These are phyloP conservation scores for Dynastes hyllus DNA, from an alignment of 2,888 invertebrate genomes.

Conservation along the genomic window DNA sequence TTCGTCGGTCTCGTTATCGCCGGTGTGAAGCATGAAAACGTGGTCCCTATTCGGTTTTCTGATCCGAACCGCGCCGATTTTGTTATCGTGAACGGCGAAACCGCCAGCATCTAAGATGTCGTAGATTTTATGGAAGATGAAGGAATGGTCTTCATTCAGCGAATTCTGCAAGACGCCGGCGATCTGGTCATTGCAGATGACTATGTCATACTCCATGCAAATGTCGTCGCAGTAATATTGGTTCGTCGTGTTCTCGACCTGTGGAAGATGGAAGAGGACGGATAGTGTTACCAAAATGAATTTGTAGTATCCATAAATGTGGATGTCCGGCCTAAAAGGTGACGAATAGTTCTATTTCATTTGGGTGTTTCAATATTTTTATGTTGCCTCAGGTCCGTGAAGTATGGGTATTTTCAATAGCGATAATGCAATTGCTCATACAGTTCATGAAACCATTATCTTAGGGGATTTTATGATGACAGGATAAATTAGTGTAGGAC, in stretches of 20 bases:
- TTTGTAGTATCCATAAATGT: too few relatives aligned
- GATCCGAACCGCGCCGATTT: neutral
- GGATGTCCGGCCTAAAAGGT: too few relatives aligned
- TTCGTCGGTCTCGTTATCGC: neutral
- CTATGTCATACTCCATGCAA: neutral
- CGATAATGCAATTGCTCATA: too few relatives aligned
- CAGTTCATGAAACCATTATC: too few relatives aligned
- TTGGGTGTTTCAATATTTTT: too few relatives aligned
- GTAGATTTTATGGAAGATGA: constrained; percentile 3
- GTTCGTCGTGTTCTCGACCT: neutral
- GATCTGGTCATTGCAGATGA: neutral
- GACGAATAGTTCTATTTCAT: too few relatives aligned
- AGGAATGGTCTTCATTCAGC: neutral
- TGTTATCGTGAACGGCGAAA: neutral
- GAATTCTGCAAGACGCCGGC: neutral
- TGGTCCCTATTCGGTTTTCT: neutral
- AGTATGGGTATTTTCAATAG: too few relatives aligned
- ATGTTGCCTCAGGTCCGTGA: too few relatives aligned
- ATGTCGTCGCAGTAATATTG: neutral
- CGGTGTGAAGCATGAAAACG: neutral
- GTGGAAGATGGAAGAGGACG: too few relatives aligned
- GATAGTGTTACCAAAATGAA: too few relatives aligned
- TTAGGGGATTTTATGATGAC: too few relatives aligned
- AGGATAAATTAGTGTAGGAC: too few relatives aligned
- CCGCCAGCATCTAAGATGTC: neutral